A percentile compares a stretch with the other conserved stretches of the same genome.
phyloP scores from a whole-genome alignment of 1,140 invertebrate species.

The Listronotus oregonensis region DNA sequence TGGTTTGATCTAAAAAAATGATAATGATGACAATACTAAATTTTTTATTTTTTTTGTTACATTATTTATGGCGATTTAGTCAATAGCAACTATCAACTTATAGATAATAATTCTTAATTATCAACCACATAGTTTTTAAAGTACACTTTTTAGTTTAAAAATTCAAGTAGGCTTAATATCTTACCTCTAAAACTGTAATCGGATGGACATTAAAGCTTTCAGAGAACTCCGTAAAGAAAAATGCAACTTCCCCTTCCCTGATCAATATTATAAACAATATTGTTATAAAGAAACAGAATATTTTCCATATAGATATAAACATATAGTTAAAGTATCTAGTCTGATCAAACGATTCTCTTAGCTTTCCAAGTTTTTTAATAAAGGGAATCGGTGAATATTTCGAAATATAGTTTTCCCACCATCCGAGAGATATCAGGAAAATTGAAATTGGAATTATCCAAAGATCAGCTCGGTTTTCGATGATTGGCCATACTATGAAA shows the following conservation, averaged over 20 bases:
- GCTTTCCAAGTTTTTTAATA: constrained; percentile 76
- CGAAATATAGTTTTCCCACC: constrained; percentile 97
- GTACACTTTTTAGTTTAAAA: no score
- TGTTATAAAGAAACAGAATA: constrained; percentile 76
- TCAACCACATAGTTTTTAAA: no score
- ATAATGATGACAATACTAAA: no score
- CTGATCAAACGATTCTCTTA: constrained; percentile 79
- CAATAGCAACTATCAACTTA: no score
- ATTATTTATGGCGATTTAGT: no score
- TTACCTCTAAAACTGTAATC: constrained; percentile 77
- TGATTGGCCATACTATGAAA: constrained; percentile 86
- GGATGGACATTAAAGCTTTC: constrained; percentile 77
- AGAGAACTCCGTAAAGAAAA: constrained; percentile 77
- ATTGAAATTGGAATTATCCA: constrained; percentile 86
- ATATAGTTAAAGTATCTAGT: constrained; percentile 88
- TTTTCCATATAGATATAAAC: constrained; percentile 89
- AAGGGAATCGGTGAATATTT: constrained; percentile 78
- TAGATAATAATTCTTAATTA: no score
- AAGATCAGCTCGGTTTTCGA: constrained; percentile 68
- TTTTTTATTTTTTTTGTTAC: not conserved
- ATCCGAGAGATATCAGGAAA: constrained; percentile 85
- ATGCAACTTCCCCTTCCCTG: constrained; percentile 75
- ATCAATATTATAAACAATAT: constrained; percentile 74
- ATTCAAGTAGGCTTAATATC: constrained; percentile 18
- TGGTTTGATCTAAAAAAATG: constrained; percentile 61